phyloP scores from a whole-genome alignment of 2,888 invertebrate species.

The Tinea trinotella region DNA sequence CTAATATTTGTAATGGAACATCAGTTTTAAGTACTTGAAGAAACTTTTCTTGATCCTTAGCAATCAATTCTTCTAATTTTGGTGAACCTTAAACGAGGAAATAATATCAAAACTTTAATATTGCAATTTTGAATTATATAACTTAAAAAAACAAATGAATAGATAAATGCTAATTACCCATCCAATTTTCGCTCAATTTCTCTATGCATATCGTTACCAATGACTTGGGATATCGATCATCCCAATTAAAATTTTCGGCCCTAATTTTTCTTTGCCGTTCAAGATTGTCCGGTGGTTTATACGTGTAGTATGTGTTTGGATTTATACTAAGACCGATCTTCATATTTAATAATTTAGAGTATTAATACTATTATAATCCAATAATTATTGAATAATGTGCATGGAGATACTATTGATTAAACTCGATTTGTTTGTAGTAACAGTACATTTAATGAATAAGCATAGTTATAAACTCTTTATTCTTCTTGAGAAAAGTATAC shows the following conservation, averaged over 20 bases:
- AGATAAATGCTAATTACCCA: slow-evolving; percentile 47
- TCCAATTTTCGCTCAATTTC: slow-evolving; percentile 59
- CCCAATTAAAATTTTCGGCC: slow-evolving; percentile 69
- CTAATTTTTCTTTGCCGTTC: slow-evolving; percentile 56
- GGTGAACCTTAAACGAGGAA: slow-evolving; percentile 42
- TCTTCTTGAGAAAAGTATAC: too few species aligned
- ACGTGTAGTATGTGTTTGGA: slow-evolving; percentile 51
- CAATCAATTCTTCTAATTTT: slow-evolving; percentile 43
- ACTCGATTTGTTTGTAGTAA: too few species aligned
- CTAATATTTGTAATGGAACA: slow-evolving; percentile 52
- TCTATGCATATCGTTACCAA: slow-evolving; percentile 60
- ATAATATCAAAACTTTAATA: slow-evolving; percentile 18
- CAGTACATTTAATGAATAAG: too few species aligned
- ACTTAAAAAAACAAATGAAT: background rate
- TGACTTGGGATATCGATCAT: slow-evolving; percentile 53
- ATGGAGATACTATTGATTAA: too few species aligned
- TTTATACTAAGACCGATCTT: slow-evolving; percentile 52
- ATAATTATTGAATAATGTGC: too few species aligned
- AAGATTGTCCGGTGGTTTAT: slow-evolving; percentile 42
- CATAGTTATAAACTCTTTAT: too few species aligned
- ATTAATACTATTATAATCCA: too few species aligned
- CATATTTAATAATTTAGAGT: slow-evolving; percentile 32
- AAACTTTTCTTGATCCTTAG: slow-evolving; percentile 56
- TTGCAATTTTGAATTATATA: background rate
- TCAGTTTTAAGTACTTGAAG: slow-evolving; percentile 51